These are phyloP conservation scores for Eumeta japonica DNA, from an alignment of 1,140 invertebrate species.

Conservation along the genomic window DNA sequence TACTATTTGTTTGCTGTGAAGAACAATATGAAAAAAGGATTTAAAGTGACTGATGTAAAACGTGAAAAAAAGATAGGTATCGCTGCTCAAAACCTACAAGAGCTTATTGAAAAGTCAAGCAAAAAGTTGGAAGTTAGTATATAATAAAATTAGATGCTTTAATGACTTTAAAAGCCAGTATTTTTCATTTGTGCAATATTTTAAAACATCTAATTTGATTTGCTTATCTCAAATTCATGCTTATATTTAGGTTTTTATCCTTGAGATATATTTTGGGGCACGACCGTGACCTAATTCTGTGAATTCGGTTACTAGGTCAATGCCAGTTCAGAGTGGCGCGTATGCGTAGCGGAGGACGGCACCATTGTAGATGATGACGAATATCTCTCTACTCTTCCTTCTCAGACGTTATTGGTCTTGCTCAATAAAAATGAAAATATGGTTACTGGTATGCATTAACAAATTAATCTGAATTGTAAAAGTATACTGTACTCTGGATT, in stretches of 20 bases:
- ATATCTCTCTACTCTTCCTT: constrained; percentile 69
- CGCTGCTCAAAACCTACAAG: constrained; percentile 63
- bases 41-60: constrained; percentile 68
- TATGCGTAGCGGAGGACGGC: constrained; percentile 65
- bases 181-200: background rate
- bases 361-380: constrained; percentile 72
- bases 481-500: too few species aligned
- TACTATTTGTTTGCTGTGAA: constrained; percentile 9
- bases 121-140: constrained; percentile 67
- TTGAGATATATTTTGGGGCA: constrained; percentile 24
- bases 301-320: constrained; percentile 43
- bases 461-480: background rate
- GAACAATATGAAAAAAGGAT: constrained; percentile 63
- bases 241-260: too few species aligned
- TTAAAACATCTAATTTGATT: too few species aligned
- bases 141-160: background rate
- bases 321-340: constrained; percentile 43
- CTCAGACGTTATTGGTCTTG: constrained; percentile 71
- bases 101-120: constrained; percentile 65
- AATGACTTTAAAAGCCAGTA: background rate
- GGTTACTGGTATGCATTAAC: constrained; percentile 62
- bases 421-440: constrained; percentile 63
- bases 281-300: constrained; percentile 33
- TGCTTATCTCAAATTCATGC: too few species aligned
- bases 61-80: constrained; percentile 67